phyloP scores from a whole-genome alignment of 2,888 invertebrate genomes.

The Lypha dubia region DNA sequence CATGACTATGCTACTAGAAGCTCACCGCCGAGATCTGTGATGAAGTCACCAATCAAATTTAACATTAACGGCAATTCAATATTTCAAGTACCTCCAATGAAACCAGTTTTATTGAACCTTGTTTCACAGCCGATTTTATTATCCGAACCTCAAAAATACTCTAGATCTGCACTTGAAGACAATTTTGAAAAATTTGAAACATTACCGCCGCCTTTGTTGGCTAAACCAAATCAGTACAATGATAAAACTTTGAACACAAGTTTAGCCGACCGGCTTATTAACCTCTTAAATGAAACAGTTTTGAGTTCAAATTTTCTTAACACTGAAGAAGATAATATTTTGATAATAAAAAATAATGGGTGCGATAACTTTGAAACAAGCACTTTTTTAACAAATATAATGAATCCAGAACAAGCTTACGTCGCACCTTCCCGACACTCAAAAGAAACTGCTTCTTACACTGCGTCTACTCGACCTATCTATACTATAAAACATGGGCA shows the following conservation, averaged over 20 bases:
- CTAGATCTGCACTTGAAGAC: background rate
- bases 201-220: conserved; percentile 10
- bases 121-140: background rate
- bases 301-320: conserved; percentile 45
- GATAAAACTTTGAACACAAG: conserved; percentile 19
- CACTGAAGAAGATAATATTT: conserved; percentile 55
- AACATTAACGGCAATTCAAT: background rate
- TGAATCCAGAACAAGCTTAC: background rate
- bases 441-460: too few relatives aligned
- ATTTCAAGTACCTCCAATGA: background rate
- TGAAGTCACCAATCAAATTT: background rate
- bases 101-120: background rate
- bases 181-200: background rate
- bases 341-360: conserved; percentile 46
- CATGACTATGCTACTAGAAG: conserved; percentile 45
- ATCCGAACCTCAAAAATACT: background rate
- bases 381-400: conserved; percentile 34
- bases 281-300: conserved; percentile 52
- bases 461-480: conserved; percentile 6
- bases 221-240: conserved; percentile 26
- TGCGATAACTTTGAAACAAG: conserved; percentile 19
- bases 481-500: conserved; percentile 39
- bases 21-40: background rate
- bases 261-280: conserved; percentile 45
- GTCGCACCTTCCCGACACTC: background rate